A percentile compares a stretch with the other conserved stretches of the same genome.
phyloP scores from a whole-genome alignment of 1,140 invertebrate genomes.

The Mamestra configurata region DNA sequence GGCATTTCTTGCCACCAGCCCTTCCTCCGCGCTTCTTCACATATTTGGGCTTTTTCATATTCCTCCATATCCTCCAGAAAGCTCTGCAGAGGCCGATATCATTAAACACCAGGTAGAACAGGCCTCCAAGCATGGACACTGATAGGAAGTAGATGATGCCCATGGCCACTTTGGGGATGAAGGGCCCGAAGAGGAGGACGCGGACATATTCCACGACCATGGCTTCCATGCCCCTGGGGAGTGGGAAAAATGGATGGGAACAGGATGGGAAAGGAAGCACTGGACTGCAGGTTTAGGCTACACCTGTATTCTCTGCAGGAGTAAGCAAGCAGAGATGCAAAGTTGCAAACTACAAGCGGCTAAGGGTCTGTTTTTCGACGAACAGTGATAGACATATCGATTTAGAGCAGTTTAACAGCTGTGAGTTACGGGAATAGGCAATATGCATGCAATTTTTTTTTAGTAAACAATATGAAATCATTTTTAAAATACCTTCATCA shows the following conservation, averaged over 20 bases:
- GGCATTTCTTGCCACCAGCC: background rate
- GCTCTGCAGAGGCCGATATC: slow-evolving; percentile 95
- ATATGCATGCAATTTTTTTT: no score
- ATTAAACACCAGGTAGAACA: slow-evolving; percentile 95
- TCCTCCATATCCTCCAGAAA: slow-evolving; percentile 93
- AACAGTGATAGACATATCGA: no score
- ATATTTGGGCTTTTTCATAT: slow-evolving; percentile 72
- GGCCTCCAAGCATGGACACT: slow-evolving; percentile 92
- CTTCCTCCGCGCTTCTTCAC: background rate
- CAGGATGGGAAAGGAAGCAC: slow-evolving; percentile 43
- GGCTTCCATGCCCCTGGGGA: slow-evolving; percentile 94
- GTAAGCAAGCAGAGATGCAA: no score
- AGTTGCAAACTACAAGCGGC: no score
- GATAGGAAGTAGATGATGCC: slow-evolving; percentile 91
- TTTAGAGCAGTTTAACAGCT: no score
- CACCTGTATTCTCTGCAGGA: background rate
- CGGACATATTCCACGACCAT: slow-evolving; percentile 95
- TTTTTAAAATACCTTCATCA: no score
- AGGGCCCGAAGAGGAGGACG: slow-evolving; percentile 91
- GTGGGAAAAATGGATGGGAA: slow-evolving; percentile 52
- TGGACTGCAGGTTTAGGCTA: no score
- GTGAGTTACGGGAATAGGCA: no score
- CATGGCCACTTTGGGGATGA: slow-evolving; percentile 93
- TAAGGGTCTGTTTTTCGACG: no score
- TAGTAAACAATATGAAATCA: no score